A percentile compares a stretch with the other conserved stretches of the same genome.
These are phyloP conservation scores for Hafferia zeledoni DNA, from an alignment of 2,797 vertebrate species.

Conservation along the genomic window DNA sequence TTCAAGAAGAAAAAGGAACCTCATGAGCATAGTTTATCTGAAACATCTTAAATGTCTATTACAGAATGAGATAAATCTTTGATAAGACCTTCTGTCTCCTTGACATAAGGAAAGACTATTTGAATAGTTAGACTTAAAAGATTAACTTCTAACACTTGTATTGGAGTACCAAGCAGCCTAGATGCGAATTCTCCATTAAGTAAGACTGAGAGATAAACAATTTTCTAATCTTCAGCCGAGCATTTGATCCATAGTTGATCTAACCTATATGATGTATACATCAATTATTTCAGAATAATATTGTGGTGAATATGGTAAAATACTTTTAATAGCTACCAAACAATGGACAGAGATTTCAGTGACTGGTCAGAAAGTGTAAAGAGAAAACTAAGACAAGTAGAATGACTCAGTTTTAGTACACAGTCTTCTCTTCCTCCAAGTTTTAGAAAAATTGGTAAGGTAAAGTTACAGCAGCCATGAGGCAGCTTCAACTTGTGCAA, in stretches of 20 bases:
- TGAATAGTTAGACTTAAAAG: conserved; percentile 14
- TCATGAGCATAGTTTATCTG: neutral
- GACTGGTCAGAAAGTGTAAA: neutral
- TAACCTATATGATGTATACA: neutral
- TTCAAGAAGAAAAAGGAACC: neutral
- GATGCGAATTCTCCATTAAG: conserved; percentile 2
- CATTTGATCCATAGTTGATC: neutral
- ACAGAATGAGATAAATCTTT: neutral
- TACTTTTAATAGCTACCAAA: neutral
- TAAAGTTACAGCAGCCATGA: neutral
- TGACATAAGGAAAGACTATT: neutral
- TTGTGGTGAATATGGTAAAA: neutral
- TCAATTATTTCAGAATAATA: neutral
- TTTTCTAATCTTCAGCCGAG: neutral
- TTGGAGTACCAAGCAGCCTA: neutral
- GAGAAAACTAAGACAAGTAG: neutral
- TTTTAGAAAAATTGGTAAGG: neutral
- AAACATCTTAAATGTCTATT: neutral
- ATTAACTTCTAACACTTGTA: conserved; percentile 35
- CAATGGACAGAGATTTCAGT: neutral
- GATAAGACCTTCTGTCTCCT: neutral
- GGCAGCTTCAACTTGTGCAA: conserved; percentile 12
- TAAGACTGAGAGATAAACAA: neutral
- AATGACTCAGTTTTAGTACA: neutral
- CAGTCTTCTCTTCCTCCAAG: neutral